Evolutionary conservation across 1,140 invertebrate genomes (phyloP).

Genomic region (Stegodyphus dumicola): DNA sequence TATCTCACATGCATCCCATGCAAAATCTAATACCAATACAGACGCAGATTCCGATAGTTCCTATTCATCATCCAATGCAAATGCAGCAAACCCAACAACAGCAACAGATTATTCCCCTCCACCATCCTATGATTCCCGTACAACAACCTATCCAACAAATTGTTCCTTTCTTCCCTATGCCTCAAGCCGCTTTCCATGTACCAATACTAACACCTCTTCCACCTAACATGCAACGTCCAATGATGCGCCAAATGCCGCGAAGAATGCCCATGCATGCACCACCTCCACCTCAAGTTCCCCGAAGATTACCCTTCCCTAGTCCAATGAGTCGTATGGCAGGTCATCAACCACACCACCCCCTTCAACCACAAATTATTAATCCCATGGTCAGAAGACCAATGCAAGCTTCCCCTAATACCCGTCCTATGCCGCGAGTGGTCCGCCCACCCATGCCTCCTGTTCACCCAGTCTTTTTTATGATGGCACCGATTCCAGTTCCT

Average conservation of each 20-base stretch:
- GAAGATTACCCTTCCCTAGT: slow-evolving; percentile 21
- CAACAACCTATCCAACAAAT: slow-evolving; percentile 33
- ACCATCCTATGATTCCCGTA: slow-evolving; percentile 23
- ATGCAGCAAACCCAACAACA: background rate
- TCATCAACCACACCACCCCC: slow-evolving; percentile 11
- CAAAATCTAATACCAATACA: slow-evolving; percentile 52
- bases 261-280: slow-evolving; percentile 39
- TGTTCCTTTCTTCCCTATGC: slow-evolving; percentile 32
- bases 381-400: slow-evolving; percentile 24
- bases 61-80: slow-evolving; percentile 24
- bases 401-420: slow-evolving; percentile 7
- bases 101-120: background rate
- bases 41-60: slow-evolving; percentile 22
- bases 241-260: slow-evolving; percentile 42
- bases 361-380: slow-evolving; percentile 5
- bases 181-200: slow-evolving; percentile 34
- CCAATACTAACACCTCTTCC: slow-evolving; percentile 41
- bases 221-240: slow-evolving; percentile 40
- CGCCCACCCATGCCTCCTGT: slow-evolving; percentile 50
- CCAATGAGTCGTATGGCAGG: slow-evolving; percentile 23
- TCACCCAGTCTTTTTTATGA: slow-evolving; percentile 48
- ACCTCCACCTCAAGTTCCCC: slow-evolving; percentile 15
- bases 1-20: slow-evolving; percentile 9
- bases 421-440: slow-evolving; percentile 14
- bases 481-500: slow-evolving; percentile 36